Conservation (phyloP, 2,797 vertebrate species). For the Chrysocyon brachyurus region DNA sequence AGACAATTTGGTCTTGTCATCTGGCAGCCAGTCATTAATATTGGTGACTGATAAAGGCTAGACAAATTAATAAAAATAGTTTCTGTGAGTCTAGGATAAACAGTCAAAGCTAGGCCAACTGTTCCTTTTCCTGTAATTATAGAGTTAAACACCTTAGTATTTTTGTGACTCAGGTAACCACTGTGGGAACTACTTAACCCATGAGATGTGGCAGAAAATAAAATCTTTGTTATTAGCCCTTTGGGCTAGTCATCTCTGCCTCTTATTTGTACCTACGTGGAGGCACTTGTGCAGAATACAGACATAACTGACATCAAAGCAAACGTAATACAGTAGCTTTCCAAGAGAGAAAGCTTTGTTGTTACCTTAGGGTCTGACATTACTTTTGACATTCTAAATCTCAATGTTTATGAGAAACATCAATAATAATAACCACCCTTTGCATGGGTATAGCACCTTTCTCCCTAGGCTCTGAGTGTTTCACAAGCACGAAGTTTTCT, state of each 20-base stretch:
- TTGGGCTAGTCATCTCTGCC: neutral
- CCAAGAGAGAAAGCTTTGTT: conserved; percentile 31
- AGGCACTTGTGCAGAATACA: neutral
- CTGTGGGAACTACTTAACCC: neutral
- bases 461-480: conserved; percentile 21
- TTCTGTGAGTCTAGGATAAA: conserved; percentile 44
- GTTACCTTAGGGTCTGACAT: conserved; percentile 44
- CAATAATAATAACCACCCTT: conserved; percentile 64
- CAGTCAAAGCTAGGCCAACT: neutral
- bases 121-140: conserved; percentile 50
- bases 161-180: conserved; percentile 55
- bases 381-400: conserved; percentile 71
- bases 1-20: conserved; percentile 25
- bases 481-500: neutral
- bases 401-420: conserved; percentile 68
- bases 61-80: conserved; percentile 2
- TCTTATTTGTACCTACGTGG: neutral
- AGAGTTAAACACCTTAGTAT: neutral
- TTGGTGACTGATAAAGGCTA: conserved; percentile 9
- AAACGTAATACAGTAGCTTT: conserved; percentile 23
- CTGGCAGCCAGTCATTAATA: conserved; percentile 25
- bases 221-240: conserved; percentile 16
- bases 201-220: conserved; percentile 33
- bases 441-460: conserved; percentile 35
- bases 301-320: conserved; percentile 53